These are phyloP conservation scores for Magallana ariakensis DNA, from an alignment of 1,140 invertebrate species.

Conservation along the genomic window DNA sequence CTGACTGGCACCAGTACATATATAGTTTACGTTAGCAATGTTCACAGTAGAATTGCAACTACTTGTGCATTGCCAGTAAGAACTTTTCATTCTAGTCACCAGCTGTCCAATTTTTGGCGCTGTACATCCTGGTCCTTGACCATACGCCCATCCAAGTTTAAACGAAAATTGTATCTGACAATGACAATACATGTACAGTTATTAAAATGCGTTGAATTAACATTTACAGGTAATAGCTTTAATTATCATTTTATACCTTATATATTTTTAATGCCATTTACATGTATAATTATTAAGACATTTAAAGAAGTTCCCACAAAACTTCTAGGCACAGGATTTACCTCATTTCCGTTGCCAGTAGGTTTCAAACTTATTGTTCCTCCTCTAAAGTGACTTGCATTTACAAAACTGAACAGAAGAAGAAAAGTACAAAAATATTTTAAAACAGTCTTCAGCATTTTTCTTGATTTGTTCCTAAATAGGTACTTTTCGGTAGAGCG, in stretches of 20 bases:
- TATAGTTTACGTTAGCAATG: conserved; percentile 35
- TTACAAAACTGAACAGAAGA: background rate
- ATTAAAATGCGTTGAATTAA: too few species aligned
- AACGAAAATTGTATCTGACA: conserved; percentile 4
- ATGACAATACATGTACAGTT: background rate
- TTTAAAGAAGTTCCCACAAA: too few species aligned
- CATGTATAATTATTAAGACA: too few species aligned
- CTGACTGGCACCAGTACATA: conserved; percentile 47
- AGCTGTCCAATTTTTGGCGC: background rate
- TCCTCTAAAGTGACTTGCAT: background rate
- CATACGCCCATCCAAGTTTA: background rate
- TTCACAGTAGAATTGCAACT: background rate
- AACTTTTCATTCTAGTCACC: background rate
- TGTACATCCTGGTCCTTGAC: background rate
- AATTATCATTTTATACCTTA: too few species aligned
- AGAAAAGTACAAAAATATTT: too few species aligned
- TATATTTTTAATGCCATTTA: too few species aligned
- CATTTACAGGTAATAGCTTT: too few species aligned
- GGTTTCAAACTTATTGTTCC: background rate
- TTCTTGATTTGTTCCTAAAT: too few species aligned
- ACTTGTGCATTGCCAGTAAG: background rate
- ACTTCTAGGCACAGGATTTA: background rate
- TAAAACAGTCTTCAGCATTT: too few species aligned
- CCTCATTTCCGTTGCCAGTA: background rate
- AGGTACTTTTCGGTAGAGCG: too few species aligned